Percentiles rank a stretch among this genome's conserved stretches.
Conservation (phyloP, 35 echinoderm and acorn worm genomes). For the Lytechinus variegatus region DNA sequence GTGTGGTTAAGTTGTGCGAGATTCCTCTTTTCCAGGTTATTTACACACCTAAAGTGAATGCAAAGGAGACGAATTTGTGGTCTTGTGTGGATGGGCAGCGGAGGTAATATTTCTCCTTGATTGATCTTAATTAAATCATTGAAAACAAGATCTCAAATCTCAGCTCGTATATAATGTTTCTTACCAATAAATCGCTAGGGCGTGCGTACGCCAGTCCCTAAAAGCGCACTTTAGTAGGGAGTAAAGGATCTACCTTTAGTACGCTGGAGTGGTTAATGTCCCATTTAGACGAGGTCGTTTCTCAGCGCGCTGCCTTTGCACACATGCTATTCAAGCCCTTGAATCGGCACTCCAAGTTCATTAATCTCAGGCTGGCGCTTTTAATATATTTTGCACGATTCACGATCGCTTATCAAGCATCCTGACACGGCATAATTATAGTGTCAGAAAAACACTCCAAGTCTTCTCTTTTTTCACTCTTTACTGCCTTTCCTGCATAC, state of each 20-base stretch:
- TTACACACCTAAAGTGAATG: neutral
- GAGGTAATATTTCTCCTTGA: neutral
- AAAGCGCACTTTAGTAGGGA: neutral
- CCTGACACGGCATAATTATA: constrained; percentile 44
- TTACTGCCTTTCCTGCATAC: neutral
- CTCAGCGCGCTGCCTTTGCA: neutral
- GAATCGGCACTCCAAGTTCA: constrained; percentile 19
- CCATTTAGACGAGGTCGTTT: neutral
- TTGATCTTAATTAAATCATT: constrained; percentile 6
- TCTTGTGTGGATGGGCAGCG: neutral
- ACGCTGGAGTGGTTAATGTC: neutral
- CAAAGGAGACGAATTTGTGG: neutral
- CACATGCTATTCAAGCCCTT: neutral
- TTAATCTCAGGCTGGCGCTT: constrained; percentile 30
- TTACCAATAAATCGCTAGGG: neutral
- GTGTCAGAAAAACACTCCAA: constrained; percentile 44
- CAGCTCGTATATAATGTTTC: neutral
- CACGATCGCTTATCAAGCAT: neutral
- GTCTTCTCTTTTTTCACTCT: neutral
- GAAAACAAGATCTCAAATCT: neutral
- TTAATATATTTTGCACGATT: constrained; percentile 22
- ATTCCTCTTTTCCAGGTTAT: neutral
- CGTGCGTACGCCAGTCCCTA: neutral
- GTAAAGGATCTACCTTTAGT: neutral
- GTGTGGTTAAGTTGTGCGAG: neutral